Conservation (phyloP, 2,113 vertebrate species). For the Menura novaehollandiae region DNA sequence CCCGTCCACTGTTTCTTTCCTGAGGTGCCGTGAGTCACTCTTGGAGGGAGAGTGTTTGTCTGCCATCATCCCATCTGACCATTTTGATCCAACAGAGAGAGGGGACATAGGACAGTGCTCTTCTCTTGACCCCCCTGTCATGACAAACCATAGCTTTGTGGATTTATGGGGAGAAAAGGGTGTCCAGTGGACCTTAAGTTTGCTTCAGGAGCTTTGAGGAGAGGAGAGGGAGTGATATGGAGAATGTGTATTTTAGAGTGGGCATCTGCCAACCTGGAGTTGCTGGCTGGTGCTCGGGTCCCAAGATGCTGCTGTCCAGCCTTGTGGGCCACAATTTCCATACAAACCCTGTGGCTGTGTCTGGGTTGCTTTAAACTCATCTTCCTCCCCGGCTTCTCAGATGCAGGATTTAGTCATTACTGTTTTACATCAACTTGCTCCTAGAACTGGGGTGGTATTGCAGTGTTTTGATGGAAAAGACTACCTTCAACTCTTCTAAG, state of each 20-base stretch:
- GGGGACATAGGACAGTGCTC: neutral
- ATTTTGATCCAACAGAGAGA: neutral
- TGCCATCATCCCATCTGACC: neutral
- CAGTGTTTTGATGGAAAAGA: neutral
- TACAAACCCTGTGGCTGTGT: neutral
- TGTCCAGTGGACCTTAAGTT: neutral
- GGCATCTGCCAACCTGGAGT: neutral
- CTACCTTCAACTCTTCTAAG: neutral
- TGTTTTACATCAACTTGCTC: neutral
- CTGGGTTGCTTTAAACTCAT: neutral
- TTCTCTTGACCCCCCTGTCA: neutral
- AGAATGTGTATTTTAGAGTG: accelerated
- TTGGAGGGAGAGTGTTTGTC: accelerated
- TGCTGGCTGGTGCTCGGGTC: accelerated
- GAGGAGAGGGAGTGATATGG: accelerated
- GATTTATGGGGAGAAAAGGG: neutral
- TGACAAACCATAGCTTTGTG: neutral
- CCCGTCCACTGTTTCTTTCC: neutral
- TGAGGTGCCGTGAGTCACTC: neutral
- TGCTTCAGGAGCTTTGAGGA: neutral
- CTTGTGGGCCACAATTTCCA: accelerated
- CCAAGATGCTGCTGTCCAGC: neutral
- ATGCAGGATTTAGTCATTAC: neutral
- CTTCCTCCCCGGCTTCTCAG: neutral
- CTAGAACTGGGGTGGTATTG: neutral